These are phyloP conservation scores for Dolichopus griseipennis DNA, from an alignment of 2,888 invertebrate genomes.

Conservation along the genomic window DNA sequence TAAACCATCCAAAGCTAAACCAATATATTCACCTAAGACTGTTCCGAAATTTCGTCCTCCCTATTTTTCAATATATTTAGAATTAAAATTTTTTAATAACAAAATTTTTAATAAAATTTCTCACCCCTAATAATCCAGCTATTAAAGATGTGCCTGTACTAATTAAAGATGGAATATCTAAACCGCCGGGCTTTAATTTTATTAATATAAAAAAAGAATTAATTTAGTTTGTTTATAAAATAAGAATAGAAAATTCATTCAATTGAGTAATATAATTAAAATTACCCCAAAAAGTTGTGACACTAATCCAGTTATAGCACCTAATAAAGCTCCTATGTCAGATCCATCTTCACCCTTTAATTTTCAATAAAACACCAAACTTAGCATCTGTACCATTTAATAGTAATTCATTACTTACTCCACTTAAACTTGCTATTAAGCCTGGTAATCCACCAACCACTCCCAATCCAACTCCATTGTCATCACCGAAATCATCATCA, in stretches of 20 bases:
- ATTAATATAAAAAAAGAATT: constrained; percentile 1
- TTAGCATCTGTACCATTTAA: background rate
- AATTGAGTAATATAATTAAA: constrained; percentile 10
- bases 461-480: constrained; percentile 29
- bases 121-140: constrained; percentile 35
- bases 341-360: constrained; percentile 41
- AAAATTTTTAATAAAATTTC: background rate
- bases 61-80: constrained; percentile 19
- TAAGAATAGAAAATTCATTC: background rate
- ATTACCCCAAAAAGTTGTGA: constrained; percentile 41
- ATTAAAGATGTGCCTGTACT: constrained; percentile 36
- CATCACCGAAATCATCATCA: constrained; percentile 19
- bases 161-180: constrained; percentile 38
- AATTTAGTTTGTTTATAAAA: background rate
- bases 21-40: constrained; percentile 39
- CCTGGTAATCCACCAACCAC: constrained; percentile 34
- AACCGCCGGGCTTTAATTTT: constrained; percentile 35
- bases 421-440: constrained; percentile 40
- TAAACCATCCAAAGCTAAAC: constrained; percentile 39
- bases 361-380: constrained; percentile 4
- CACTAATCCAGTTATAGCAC: constrained; percentile 39
- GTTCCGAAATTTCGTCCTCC: constrained; percentile 41
- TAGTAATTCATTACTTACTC: constrained; percentile 30
- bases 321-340: constrained; percentile 41
- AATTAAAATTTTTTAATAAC: background rate